Conservation (phyloP, 2,888 invertebrate genomes). For the Cabera pusaria region DNA sequence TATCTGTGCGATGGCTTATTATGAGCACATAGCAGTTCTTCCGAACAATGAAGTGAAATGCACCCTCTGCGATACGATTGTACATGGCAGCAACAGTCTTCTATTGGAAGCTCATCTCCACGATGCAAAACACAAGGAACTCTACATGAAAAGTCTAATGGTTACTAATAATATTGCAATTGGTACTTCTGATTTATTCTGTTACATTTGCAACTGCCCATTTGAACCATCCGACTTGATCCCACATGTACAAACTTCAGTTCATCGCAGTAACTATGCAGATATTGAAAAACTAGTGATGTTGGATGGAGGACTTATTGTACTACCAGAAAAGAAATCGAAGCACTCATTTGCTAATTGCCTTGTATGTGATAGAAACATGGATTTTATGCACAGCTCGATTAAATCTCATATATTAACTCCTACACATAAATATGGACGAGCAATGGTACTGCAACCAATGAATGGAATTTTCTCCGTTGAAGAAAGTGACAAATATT, state of each 20-base stretch:
- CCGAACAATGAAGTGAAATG: slow-evolving; percentile 40
- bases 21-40: slow-evolving; percentile 44
- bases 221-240: slow-evolving; percentile 23
- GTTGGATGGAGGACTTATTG: slow-evolving; percentile 46
- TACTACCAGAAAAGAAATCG: slow-evolving; percentile 35
- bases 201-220: slow-evolving; percentile 39
- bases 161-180: slow-evolving; percentile 39
- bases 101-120: slow-evolving; percentile 44
- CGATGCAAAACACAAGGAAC: slow-evolving; percentile 35
- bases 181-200: slow-evolving; percentile 27
- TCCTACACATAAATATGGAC: slow-evolving; percentile 40
- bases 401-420: slow-evolving; percentile 39
- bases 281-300: slow-evolving; percentile 34
- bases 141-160: slow-evolving; percentile 40
- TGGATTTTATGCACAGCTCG: slow-evolving; percentile 33
- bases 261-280: slow-evolving; percentile 33
- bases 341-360: slow-evolving; percentile 33
- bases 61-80: slow-evolving; percentile 39
- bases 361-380: slow-evolving; percentile 39
- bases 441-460: slow-evolving; percentile 51
- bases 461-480: slow-evolving; percentile 57
- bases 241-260: slow-evolving; percentile 36
- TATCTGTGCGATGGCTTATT: slow-evolving; percentile 39
- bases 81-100: slow-evolving; percentile 31
- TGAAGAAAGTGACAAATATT: slow-evolving; percentile 40